A percentile compares a stretch with the other conserved stretches of the same genome.
Evolutionary conservation across 2,888 invertebrate species (phyloP).

Genomic region (Drepana falcataria): DNA sequence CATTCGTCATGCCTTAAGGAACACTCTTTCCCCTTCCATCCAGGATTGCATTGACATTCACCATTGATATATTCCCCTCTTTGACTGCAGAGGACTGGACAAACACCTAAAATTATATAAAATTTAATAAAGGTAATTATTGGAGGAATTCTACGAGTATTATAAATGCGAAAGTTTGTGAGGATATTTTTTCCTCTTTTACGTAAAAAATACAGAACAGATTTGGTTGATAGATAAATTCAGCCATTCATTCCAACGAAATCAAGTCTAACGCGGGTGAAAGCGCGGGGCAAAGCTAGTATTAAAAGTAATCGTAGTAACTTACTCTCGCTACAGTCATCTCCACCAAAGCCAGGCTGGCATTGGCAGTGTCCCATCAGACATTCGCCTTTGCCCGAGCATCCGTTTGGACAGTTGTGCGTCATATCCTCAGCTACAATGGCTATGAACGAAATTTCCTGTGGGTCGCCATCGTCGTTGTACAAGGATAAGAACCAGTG

Average conservation of each 20-base stretch:
- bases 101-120: conserved; percentile 83
- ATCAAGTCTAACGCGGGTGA: too few species aligned
- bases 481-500: conserved; percentile 97
- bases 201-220: too few species aligned
- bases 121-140: not conserved
- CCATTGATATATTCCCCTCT: conserved; percentile 98
- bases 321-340: conserved; percentile 97
- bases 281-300: too few species aligned
- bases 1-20: conserved; percentile 96
- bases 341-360: conserved; percentile 96
- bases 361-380: conserved; percentile 96
- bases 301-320: conserved; percentile 15
- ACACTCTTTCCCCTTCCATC: conserved; percentile 99
- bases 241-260: too few species aligned
- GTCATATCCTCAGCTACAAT: conserved; percentile 94
- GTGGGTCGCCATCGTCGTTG: conserved; percentile 96
- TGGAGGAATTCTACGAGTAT: too few species aligned
- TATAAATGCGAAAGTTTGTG: too few species aligned
- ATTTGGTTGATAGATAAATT: too few species aligned
- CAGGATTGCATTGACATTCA: conserved; percentile 97
- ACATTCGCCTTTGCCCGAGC: conserved; percentile 98
- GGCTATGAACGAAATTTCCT: conserved; percentile 91
- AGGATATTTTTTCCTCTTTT: too few species aligned
- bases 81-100: conserved; percentile 97
- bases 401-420: conserved; percentile 96